Evolutionary conservation across 53 echinoderm and acorn worm species (phyloP).

Genomic region (Astropecten irregularis): DNA sequence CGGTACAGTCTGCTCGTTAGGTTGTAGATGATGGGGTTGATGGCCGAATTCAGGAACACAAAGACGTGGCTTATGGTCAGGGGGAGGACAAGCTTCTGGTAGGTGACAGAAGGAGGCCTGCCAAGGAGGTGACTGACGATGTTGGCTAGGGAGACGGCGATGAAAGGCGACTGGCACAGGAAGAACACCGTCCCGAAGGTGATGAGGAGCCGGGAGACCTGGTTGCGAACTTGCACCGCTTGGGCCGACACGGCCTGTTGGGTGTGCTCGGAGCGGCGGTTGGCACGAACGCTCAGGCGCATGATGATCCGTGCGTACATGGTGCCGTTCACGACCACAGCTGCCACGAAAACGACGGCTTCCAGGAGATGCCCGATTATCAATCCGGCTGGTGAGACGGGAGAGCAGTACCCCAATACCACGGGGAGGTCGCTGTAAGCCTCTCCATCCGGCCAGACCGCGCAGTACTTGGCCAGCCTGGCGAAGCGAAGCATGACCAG

Average conservation of each 20-base stretch:
- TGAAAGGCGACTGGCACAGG: slow-evolving; percentile 34
- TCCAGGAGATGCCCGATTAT: slow-evolving; percentile 38
- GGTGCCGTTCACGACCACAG: slow-evolving; percentile 11
- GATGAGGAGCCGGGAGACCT: slow-evolving; percentile 36
- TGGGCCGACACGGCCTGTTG: neutral
- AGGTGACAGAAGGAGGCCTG: neutral
- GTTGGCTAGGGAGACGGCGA: slow-evolving; percentile 9
- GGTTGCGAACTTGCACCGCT: slow-evolving; percentile 31
- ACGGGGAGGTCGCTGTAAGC: neutral
- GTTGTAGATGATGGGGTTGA: slow-evolving; percentile 57
- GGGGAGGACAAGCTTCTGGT: slow-evolving; percentile 13
- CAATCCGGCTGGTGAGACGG: neutral
- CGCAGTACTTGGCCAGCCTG: neutral
- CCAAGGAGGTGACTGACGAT: neutral
- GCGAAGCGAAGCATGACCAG: slow-evolving; percentile 25
- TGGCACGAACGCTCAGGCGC: slow-evolving; percentile 1
- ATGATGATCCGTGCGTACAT: slow-evolving; percentile 37
- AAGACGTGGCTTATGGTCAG: slow-evolving; percentile 20
- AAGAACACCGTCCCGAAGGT: slow-evolving; percentile 34
- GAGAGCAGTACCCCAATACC: slow-evolving; percentile 21
- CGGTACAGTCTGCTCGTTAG: slow-evolving; percentile 45
- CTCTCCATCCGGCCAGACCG: slow-evolving; percentile 31
- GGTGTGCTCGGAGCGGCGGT: neutral
- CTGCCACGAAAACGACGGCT: slow-evolving; percentile 15
- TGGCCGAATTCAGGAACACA: slow-evolving; percentile 50